These are phyloP conservation scores for Pagetopsis macropterus DNA, from an alignment of 2,797 vertebrate species.

Conservation along the genomic window DNA sequence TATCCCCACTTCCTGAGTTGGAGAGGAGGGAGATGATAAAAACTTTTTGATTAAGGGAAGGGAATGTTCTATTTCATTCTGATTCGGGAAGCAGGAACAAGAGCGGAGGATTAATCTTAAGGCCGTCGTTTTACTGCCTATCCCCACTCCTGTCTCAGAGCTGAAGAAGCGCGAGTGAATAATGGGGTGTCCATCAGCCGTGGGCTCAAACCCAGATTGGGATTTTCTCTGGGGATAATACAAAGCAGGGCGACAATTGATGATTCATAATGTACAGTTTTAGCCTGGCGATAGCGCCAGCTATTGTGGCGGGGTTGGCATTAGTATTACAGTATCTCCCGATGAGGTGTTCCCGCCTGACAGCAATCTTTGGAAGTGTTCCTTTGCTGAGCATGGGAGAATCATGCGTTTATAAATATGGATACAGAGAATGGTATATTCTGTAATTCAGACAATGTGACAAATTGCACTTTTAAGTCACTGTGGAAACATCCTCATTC, in stretches of 20 bases:
- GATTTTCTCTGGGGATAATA: constrained; percentile 87
- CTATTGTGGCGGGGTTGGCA: constrained; percentile 76
- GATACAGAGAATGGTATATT: constrained; percentile 51
- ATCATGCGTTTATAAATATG: constrained; percentile 78
- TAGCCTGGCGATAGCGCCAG: constrained; percentile 75
- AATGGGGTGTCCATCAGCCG: constrained; percentile 86
- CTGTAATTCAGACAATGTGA: constrained; percentile 65
- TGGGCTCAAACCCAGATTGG: constrained; percentile 83
- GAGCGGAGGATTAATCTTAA: constrained; percentile 85
- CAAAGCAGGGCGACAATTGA: constrained; percentile 85
- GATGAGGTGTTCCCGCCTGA: constrained; percentile 70
- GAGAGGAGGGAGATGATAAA: constrained; percentile 73
- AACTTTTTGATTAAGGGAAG: constrained; percentile 85
- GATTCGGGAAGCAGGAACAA: constrained; percentile 78
- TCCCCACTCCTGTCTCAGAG: constrained; percentile 79
- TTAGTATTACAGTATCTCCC: constrained; percentile 73
- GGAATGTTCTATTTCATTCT: constrained; percentile 83
- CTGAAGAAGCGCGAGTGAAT: constrained; percentile 82
- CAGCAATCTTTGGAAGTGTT: constrained; percentile 69
- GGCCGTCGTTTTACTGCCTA: constrained; percentile 84
- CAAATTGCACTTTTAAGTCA: constrained; percentile 63
- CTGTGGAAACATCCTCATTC: constrained; percentile 53
- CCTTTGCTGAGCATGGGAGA: constrained; percentile 72
- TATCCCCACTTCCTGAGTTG: constrained; percentile 73
- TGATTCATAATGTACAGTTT: constrained; percentile 87